Percentiles rank a stretch among this genome's conserved stretches.
Evolutionary conservation across 2,888 invertebrate genomes (phyloP).

Genomic region (Balanococcus diminutus): DNA sequence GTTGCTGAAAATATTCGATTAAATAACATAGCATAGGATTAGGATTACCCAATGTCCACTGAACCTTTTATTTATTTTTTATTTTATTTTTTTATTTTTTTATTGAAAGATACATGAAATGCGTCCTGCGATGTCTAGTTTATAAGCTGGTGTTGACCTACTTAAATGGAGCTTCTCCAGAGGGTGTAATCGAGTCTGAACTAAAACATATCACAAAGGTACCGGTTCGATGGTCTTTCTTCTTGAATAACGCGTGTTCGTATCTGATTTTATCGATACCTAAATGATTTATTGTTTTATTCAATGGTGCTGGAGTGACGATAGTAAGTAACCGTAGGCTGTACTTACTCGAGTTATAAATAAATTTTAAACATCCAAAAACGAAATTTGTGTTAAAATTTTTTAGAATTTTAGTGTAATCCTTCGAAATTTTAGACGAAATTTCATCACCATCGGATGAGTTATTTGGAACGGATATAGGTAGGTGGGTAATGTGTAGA

Average conservation of each 20-base stretch:
- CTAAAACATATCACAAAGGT: neutral
- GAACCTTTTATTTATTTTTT: neutral
- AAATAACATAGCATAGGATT: neutral
- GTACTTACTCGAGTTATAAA: no score
- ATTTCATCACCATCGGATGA: no score
- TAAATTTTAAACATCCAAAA: neutral
- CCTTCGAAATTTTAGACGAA: no score
- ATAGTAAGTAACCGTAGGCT: no score
- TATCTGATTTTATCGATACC: neutral
- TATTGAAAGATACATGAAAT: neutral
- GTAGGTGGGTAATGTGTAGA: no score
- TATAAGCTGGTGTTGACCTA: neutral
- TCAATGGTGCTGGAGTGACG: no score
- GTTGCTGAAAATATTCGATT: neutral
- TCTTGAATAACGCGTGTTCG: neutral
- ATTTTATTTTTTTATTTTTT: no score
- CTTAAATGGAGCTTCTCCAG: neutral
- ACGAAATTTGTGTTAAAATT: neutral
- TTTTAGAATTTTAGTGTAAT: no score
- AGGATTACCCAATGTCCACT: neutral
- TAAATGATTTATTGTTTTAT: no score
- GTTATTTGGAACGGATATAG: no score
- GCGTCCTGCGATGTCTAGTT: neutral
- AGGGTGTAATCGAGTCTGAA: neutral
- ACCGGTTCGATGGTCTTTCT: neutral